Base-by-base conservation (phyloP, 2,797 vertebrate genomes). In the Tiaroga cobitis region DNA sequence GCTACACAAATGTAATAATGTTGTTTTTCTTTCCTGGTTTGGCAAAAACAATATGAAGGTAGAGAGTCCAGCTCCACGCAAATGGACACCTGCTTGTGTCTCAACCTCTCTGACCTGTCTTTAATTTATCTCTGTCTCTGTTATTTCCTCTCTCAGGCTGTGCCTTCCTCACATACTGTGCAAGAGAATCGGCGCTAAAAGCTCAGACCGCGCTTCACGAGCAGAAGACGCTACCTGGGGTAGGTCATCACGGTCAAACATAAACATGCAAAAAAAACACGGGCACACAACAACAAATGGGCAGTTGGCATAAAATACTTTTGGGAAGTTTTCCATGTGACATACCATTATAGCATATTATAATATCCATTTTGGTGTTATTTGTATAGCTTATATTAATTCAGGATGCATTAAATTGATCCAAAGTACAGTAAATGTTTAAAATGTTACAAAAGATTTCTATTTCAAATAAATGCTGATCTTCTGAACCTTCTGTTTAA, bases 151-250 rank as follows among this genome's bases (percentile, higher is more conserved):
- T 92, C 88, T 46, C 91, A 97, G 97, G 97, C 93, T 97, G 97
- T 96, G 96, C 97, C 94, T 97, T 98, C 95, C 97, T 98, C 93
- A 98, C 97, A 93, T 99, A 98, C 95, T 99, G 97, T 95, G 97
- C 97, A 95, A 97, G 97, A 26, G 97, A 98, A 92, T 98, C 97
- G 3, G 97, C 97, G 81, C 96, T 99, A 92, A 99, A 98, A 95
- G 97, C 97, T 67, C 97, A 99, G 96, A 98, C 97, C 56, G 97
- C 97, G 86, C 95, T 98, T 90, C 97, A 99, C 0, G 97, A 99
- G 94, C 97, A 99, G 95, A 99, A 99, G 96, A 98, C 97, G 87
- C 94, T 98, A 90, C 97, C 97, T 89, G 97, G 97, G 95, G 97
- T 98, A 89, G 32, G 89, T 88, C 82, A 81, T 63, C 68, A 43